A percentile compares a stretch with the other conserved stretches of the same genome.
phyloP scores from a whole-genome alignment of 2,888 invertebrate species.

The Poecilus cupreus region DNA sequence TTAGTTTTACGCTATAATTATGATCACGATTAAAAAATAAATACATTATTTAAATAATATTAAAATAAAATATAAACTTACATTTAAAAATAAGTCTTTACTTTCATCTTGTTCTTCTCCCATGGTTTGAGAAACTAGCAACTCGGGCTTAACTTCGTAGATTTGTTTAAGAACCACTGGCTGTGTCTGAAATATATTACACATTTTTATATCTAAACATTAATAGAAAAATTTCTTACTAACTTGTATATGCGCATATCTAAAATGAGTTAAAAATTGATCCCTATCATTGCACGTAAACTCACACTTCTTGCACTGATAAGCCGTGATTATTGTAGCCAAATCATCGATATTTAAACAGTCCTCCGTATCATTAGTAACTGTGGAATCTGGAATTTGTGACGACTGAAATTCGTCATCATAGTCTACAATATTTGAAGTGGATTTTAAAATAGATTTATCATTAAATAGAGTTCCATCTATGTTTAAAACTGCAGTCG shows the following conservation, averaged over 20 bases:
- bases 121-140: background rate
- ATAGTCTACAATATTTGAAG: slow-evolving; percentile 6
- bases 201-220: background rate
- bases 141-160: slow-evolving; percentile 2
- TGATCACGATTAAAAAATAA: no score
- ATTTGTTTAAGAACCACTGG: slow-evolving; percentile 4
- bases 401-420: slow-evolving; percentile 33
- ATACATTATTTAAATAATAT: background rate
- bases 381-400: slow-evolving; percentile 34
- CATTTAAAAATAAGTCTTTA: slow-evolving; percentile 12
- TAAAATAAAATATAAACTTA: slow-evolving; percentile 9
- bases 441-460: slow-evolving; percentile 39
- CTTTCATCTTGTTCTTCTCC: slow-evolving; percentile 20
- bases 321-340: slow-evolving; percentile 67
- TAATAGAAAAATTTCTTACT: background rate
- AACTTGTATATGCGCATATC: slow-evolving; percentile 64
- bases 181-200: background rate
- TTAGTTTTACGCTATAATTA: slow-evolving; percentile 25
- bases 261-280: slow-evolving; percentile 68
- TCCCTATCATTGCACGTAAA: slow-evolving; percentile 68
- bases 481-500: slow-evolving; percentile 62
- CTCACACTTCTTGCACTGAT: slow-evolving; percentile 70
- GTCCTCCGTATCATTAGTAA: slow-evolving; percentile 35
- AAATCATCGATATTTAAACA: slow-evolving; percentile 63
- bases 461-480: slow-evolving; percentile 61